phyloP scores from a whole-genome alignment of 1,140 invertebrate species.

The Diplogasteroides magnus region DNA sequence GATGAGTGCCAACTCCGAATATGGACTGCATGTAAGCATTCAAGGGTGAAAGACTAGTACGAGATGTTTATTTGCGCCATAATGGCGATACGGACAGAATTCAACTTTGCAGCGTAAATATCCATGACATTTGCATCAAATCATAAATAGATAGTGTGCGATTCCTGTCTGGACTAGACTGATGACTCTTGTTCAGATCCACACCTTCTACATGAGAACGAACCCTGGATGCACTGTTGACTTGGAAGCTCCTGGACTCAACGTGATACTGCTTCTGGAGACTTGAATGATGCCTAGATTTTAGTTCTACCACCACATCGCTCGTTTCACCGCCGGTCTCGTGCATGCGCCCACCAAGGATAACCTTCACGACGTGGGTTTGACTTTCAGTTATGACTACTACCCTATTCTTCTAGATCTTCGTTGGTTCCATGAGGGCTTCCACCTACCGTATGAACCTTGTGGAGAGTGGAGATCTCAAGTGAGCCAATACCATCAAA shows the following conservation, averaged over 20 bases:
- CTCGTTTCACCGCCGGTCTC: constrained; percentile 23
- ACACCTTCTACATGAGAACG: constrained; percentile 16
- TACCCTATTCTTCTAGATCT: not conserved
- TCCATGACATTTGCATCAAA: no score
- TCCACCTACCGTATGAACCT: constrained; percentile 20
- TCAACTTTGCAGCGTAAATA: no score
- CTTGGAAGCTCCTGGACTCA: no score
- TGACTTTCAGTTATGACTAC: not conserved
- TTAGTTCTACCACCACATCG: constrained; percentile 23
- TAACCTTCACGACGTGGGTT: constrained; percentile 1
- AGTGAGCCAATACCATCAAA: no score
- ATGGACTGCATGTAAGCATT: constrained; percentile 29
- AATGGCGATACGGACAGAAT: no score
- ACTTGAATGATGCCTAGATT: constrained; percentile 25
- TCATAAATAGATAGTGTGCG: no score
- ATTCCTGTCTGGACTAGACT: no score
- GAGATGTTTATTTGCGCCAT: no score
- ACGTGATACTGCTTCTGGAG: no score
- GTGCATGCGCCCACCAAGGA: constrained; percentile 4
- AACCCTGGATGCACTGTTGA: constrained; percentile 21
- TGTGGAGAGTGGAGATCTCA: constrained; percentile 19
- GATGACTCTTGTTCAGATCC: no score
- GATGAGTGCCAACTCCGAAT: constrained; percentile 28
- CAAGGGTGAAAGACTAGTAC: no score
- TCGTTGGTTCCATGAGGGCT: constrained; percentile 9